A percentile compares a stretch with the other conserved stretches of the same genome.
These are phyloP conservation scores for Pao palembangensis DNA, from an alignment of 2,113 vertebrate genomes.

Conservation along the genomic window DNA sequence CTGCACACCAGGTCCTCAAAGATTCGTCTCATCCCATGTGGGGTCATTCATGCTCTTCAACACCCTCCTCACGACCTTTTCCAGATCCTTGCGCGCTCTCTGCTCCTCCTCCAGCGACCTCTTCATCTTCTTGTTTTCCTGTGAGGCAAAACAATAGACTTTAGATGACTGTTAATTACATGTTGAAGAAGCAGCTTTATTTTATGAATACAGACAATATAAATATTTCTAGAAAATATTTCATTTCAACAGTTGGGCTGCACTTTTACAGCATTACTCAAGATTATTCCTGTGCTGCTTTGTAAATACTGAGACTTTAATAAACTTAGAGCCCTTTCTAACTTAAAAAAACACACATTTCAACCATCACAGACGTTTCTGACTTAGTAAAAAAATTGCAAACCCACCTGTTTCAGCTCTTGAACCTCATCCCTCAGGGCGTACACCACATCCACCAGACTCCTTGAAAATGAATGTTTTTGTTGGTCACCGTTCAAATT, in stretches of 20 bases:
- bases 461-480: constrained; percentile 71
- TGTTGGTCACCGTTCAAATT: background rate
- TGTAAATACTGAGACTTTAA: too few species aligned
- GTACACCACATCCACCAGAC: constrained; percentile 93
- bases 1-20: constrained; percentile 69
- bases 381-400: background rate
- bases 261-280: too few species aligned
- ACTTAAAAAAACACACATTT: too few species aligned
- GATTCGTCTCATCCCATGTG: constrained; percentile 96
- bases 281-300: too few species aligned
- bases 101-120: constrained; percentile 94
- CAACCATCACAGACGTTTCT: background rate
- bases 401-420: constrained; percentile 87
- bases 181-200: too few species aligned
- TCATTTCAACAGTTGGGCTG: too few species aligned
- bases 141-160: constrained; percentile 34
- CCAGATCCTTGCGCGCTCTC: constrained; percentile 89
- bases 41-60: constrained; percentile 94
- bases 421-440: constrained; percentile 92
- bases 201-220: too few species aligned
- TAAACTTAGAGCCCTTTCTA: too few species aligned
- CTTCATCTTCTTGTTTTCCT: constrained; percentile 99
- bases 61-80: constrained; percentile 90
- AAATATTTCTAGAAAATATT: too few species aligned
- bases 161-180: background rate